Evolutionary conservation across 2,113 vertebrate species (phyloP).

Genomic region (Proterorhinus semilunaris): DNA sequence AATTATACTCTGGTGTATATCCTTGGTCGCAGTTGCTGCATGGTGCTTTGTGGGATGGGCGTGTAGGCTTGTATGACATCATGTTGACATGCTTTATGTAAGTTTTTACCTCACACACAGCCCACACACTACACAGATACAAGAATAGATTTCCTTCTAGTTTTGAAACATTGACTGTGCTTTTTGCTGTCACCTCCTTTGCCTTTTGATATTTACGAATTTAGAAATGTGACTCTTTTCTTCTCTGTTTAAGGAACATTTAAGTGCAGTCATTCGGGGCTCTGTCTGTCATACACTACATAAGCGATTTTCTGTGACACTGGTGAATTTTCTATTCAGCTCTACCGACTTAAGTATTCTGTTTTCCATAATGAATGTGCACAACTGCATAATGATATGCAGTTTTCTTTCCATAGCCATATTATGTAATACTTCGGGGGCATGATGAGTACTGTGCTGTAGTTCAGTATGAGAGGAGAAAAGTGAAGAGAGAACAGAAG

Average conservation of each 20-base stretch:
- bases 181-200: conserved; percentile 1
- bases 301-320: conserved; percentile 5
- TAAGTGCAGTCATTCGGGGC: background rate
- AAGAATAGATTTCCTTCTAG: conserved; percentile 4
- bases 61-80: conserved; percentile 4
- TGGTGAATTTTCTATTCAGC: conserved; percentile 9
- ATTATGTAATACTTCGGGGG: conserved; percentile 53
- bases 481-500: background rate
- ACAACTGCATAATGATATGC: conserved; percentile 41
- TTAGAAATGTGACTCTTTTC: background rate
- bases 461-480: conserved; percentile 18
- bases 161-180: background rate
- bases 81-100: conserved; percentile 28
- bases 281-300: background rate
- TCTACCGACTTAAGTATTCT: conserved; percentile 23
- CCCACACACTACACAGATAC: conserved; percentile 10
- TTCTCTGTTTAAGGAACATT: background rate
- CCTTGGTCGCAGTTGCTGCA: background rate
- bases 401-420: conserved; percentile 26
- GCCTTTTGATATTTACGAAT: background rate
- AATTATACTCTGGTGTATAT: background rate
- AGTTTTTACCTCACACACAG: conserved; percentile 13
- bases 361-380: conserved; percentile 33
- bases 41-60: background rate
- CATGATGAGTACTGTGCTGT: conserved; percentile 26